phyloP scores from a whole-genome alignment of 2,113 vertebrate genomes.

The Formicarius rufipectus region DNA sequence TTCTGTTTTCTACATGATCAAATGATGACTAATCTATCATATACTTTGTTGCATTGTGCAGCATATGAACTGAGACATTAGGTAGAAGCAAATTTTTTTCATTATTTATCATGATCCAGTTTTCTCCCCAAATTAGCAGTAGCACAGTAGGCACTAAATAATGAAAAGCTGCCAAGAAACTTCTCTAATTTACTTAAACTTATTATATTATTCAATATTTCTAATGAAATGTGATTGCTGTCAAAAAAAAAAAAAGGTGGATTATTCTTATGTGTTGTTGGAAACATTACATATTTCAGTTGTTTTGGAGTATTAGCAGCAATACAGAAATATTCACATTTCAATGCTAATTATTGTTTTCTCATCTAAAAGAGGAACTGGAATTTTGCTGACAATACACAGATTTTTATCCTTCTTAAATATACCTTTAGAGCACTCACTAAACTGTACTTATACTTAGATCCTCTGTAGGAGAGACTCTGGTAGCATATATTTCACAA shows the following conservation, averaged over 20 bases:
- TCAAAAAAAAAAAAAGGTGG: background rate
- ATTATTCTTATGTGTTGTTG: background rate
- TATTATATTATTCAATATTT: background rate
- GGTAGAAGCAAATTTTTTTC: background rate
- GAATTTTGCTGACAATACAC: background rate
- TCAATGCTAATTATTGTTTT: background rate
- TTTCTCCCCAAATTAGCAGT: background rate
- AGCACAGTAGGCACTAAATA: background rate
- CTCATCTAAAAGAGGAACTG: background rate
- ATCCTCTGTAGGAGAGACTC: background rate
- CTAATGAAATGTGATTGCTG: background rate
- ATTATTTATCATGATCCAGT: background rate
- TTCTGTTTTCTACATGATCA: background rate
- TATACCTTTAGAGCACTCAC: background rate
- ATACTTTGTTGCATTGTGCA: background rate
- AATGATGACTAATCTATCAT: background rate
- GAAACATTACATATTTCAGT: background rate
- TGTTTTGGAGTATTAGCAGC: background rate
- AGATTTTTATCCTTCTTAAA: background rate
- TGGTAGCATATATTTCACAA: fast-evolving
- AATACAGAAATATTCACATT: background rate
- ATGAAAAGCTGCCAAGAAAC: background rate
- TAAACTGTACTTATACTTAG: background rate
- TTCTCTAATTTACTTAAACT: background rate
- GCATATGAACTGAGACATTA: background rate